phyloP scores from a whole-genome alignment of 2,888 invertebrate species.

The Cephus nigrinus region DNA sequence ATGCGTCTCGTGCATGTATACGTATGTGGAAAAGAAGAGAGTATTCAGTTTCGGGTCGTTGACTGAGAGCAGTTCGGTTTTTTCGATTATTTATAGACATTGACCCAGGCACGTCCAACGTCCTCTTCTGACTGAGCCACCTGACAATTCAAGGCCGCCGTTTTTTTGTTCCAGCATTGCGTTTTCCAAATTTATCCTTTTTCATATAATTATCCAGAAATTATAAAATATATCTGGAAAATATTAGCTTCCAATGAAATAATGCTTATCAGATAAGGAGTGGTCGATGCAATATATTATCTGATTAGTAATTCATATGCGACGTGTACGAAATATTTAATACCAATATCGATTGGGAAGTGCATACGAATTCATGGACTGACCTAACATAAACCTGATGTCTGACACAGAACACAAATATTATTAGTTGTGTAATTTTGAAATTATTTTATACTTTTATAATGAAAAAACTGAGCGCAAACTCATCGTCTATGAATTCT shows the following conservation, averaged over 20 bases:
- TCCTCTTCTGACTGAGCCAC: neutral
- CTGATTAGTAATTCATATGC: neutral
- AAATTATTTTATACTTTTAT: neutral
- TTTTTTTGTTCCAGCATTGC: neutral
- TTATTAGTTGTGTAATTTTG: neutral
- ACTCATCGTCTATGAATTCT: neutral
- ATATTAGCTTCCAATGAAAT: neutral
- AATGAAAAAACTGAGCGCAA: neutral
- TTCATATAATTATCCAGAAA: neutral
- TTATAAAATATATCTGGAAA: neutral
- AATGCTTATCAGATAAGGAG: neutral
- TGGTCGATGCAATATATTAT: neutral
- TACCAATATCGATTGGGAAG: neutral
- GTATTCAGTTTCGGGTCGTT: constrained; percentile 4
- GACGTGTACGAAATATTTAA: neutral
- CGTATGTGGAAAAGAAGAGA: neutral
- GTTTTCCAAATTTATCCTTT: neutral
- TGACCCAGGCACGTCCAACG: neutral
- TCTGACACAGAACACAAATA: neutral
- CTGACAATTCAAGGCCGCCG: neutral
- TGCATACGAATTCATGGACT: neutral
- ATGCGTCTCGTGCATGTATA: neutral
- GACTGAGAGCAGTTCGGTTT: neutral
- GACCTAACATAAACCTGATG: neutral
- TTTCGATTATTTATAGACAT: constrained; percentile 3